Evolutionary conservation across 2,888 invertebrate genomes (phyloP).

Genomic region (Zygogramma bicolorata): DNA sequence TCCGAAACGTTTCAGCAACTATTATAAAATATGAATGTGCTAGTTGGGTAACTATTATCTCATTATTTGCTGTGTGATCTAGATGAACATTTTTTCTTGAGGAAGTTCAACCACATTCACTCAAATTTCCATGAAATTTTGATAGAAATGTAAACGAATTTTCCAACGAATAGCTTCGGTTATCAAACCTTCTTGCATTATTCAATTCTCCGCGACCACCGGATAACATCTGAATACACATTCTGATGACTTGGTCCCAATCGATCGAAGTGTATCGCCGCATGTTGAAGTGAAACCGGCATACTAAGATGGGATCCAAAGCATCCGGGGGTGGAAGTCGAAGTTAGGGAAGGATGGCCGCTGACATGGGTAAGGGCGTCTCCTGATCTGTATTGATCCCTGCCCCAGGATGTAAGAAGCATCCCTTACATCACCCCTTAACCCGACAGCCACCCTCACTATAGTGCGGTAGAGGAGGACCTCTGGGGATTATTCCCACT

Average conservation of each 20-base stretch:
- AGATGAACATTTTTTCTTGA: too few species aligned
- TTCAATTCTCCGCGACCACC: neutral
- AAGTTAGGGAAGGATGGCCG: conserved; percentile 58
- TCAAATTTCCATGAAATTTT: neutral
- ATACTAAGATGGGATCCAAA: conserved; percentile 43
- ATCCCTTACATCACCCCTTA: conserved; percentile 65
- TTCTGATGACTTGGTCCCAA: conserved; percentile 32
- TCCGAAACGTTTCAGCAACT: too few species aligned
- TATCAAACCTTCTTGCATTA: neutral
- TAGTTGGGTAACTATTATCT: too few species aligned
- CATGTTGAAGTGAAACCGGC: conserved; percentile 33
- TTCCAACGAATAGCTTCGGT: neutral
- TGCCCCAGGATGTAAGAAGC: conserved; percentile 67
- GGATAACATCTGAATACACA: neutral
- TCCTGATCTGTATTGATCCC: conserved; percentile 68
- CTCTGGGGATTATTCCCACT: conserved; percentile 55
- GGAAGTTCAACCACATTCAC: neutral
- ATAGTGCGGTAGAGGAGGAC: conserved; percentile 44
- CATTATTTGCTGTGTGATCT: too few species aligned
- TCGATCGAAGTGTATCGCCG: conserved; percentile 32
- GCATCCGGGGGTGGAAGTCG: conserved; percentile 31
- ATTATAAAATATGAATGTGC: too few species aligned
- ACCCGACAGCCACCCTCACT: conserved; percentile 44
- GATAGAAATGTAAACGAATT: neutral
- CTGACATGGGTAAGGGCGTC: conserved; percentile 68